Conservation (phyloP, 2,797 vertebrate genomes). For the Muscicapa comitata region DNA sequence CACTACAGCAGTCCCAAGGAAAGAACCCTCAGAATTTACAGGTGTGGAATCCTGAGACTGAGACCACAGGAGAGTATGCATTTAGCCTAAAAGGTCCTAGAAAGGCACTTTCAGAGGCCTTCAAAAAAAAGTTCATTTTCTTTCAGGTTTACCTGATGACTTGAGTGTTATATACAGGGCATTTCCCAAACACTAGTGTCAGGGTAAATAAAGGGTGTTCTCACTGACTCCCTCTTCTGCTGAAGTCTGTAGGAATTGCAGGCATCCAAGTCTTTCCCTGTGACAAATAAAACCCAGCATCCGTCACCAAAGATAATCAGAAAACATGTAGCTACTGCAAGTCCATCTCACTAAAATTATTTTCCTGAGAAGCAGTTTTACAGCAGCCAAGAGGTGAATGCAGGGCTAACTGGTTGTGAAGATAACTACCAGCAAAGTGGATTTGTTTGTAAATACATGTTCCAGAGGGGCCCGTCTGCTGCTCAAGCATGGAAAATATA, state of each 20-base stretch:
- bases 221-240: not conserved
- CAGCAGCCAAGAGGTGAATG: not conserved
- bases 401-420: not conserved
- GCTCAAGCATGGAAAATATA: not conserved
- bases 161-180: not conserved
- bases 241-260: not conserved
- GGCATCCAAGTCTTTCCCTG: not conserved
- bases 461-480: not conserved
- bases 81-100: not conserved
- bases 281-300: not conserved
- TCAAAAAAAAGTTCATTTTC: not conserved
- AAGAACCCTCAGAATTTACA: not conserved
- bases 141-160: not conserved
- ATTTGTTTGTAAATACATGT: not conserved
- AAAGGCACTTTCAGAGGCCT: not conserved
- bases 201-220: not conserved
- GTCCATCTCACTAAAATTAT: not conserved
- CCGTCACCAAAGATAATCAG: not conserved
- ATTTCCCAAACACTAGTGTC: not conserved
- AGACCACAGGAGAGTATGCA: accelerated
- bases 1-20: not conserved
- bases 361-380: not conserved
- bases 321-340: not conserved
- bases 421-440: not conserved
- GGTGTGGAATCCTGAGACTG: not conserved